Percentiles rank a stretch among this genome's conserved stretches.
These are phyloP conservation scores for Notolepis coatsorum DNA, from an alignment of 2,797 vertebrate species.

Conservation along the genomic window DNA sequence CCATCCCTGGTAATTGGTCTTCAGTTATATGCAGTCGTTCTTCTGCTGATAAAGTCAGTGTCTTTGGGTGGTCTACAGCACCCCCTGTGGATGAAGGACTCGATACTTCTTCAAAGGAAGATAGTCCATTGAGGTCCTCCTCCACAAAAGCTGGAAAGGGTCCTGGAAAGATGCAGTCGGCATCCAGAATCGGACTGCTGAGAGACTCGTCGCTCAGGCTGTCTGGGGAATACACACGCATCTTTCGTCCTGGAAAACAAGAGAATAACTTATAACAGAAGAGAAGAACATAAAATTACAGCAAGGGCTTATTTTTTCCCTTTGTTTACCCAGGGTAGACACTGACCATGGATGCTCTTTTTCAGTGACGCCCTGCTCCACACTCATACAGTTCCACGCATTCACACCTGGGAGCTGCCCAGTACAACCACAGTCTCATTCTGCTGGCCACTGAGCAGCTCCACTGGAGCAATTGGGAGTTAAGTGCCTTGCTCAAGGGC, in stretches of 20 bases:
- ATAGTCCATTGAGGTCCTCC: conserved; percentile 76
- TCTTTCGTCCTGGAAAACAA: conserved; percentile 84
- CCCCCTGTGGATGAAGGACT: conserved; percentile 55
- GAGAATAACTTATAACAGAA: too few species aligned
- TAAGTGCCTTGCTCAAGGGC: too few species aligned
- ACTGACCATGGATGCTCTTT: too few species aligned
- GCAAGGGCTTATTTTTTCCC: too few species aligned
- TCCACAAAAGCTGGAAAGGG: conserved; percentile 81
- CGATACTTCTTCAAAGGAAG: conserved; percentile 65
- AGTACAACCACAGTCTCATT: too few species aligned
- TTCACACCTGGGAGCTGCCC: too few species aligned
- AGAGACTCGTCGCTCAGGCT: conserved; percentile 79
- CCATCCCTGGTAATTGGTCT: conserved; percentile 50
- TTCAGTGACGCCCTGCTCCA: too few species aligned
- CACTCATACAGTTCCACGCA: too few species aligned
- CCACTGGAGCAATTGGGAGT: too few species aligned
- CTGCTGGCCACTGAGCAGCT: too few species aligned
- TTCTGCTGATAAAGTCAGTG: conserved; percentile 43
- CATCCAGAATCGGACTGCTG: conserved; percentile 76
- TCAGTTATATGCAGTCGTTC: conserved; percentile 67
- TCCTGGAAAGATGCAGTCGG: conserved; percentile 80
- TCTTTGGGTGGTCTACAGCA: conserved; percentile 55
- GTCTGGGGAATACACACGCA: conserved; percentile 88
- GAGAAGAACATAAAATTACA: conserved; percentile 22
- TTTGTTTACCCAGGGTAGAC: too few species aligned